Percentiles rank a stretch among this genome's conserved stretches.
Evolutionary conservation across 64 coral and sea anemone genomes (phyloP).

Genomic region (Cladopsammia gracilis): DNA sequence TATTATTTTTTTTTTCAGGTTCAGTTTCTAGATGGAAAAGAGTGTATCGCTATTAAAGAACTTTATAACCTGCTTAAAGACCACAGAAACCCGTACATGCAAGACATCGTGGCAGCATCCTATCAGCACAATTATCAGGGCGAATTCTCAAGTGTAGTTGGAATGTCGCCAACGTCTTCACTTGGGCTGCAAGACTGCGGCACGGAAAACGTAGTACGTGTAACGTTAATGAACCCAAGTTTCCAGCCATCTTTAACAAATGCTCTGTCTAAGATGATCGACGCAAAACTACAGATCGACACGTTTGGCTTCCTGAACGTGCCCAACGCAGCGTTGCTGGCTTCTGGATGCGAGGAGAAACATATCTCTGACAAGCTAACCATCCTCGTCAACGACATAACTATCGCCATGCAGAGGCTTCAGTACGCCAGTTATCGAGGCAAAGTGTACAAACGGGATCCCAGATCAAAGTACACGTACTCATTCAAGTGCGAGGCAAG

Average conservation of each 20-base stretch:
- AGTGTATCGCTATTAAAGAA: neutral
- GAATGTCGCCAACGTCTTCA: neutral
- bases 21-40: too few species aligned
- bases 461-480: neutral
- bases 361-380: slow-evolving; percentile 28
- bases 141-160: neutral
- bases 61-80: slow-evolving; percentile 45
- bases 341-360: neutral
- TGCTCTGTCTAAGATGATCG: too few species aligned
- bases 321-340: neutral
- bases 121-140: slow-evolving; percentile 2
- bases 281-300: slow-evolving; percentile 16
- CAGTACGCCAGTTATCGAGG: slow-evolving; percentile 18
- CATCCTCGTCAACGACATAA: slow-evolving; percentile 26
- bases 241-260: neutral
- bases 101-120: neutral
- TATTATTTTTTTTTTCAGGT: too few species aligned
- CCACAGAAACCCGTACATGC: slow-evolving; percentile 31
- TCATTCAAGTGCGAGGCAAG: slow-evolving; percentile 30
- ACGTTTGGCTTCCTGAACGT: slow-evolving; percentile 8
- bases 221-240: neutral
- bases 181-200: slow-evolving; percentile 6
- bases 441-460: slow-evolving; percentile 21
- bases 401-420: slow-evolving; percentile 11
- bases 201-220: slow-evolving; percentile 27